Percentiles rank a stretch among this genome's conserved stretches.
phyloP scores from a whole-genome alignment of 2,797 vertebrate species.

The Mycteria americana region DNA sequence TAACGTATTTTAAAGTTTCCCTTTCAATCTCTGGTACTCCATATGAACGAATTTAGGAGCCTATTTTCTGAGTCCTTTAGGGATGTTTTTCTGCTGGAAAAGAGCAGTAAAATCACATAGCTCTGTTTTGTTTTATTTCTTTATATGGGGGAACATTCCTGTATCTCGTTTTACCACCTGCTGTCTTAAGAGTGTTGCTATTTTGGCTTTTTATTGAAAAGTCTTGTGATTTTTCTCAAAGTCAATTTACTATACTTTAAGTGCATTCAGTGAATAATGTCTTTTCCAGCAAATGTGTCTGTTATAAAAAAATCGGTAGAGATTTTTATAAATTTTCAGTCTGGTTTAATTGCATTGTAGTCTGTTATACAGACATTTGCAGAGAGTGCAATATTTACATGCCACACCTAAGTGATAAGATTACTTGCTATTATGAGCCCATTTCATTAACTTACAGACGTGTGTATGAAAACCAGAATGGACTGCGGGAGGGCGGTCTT shows the following conservation, averaged over 20 bases:
- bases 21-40: conserved; percentile 9
- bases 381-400: not conserved
- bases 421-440: not conserved
- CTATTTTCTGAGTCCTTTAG: conserved; percentile 37
- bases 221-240: conserved; percentile 48
- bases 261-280: conserved; percentile 31
- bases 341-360: not conserved
- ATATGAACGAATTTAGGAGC: conserved; percentile 13
- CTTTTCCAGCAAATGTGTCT: conserved; percentile 16
- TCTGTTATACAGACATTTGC: not conserved
- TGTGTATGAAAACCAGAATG: not conserved
- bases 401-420: not conserved
- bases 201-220: conserved; percentile 65
- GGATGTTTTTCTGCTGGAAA: conserved; percentile 27
- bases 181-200: conserved; percentile 54
- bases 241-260: conserved; percentile 31
- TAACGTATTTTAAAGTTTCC: conserved; percentile 15
- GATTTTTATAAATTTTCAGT: conserved; percentile 2
- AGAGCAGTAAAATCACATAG: conserved; percentile 41
- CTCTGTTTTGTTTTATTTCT: conserved; percentile 54
- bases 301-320: not conserved
- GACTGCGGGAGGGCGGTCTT: not conserved
- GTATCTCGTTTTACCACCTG: conserved; percentile 61
- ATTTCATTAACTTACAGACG: not conserved
- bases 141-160: conserved; percentile 57